Base-by-base conservation (phyloP, 2,888 invertebrate species). In the Callinectes sapidus region DNA sequence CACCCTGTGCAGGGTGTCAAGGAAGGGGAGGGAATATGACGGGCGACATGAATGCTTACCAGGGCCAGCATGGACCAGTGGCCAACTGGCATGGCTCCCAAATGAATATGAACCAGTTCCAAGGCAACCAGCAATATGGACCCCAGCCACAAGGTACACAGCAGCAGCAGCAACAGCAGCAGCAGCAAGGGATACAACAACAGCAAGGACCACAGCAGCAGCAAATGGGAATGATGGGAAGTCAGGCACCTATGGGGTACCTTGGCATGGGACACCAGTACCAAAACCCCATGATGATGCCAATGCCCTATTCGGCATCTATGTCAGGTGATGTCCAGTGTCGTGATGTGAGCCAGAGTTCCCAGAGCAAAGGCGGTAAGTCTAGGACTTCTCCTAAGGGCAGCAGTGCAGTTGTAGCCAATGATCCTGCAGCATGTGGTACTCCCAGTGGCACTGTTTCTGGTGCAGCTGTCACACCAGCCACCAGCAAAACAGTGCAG, bases 281-380 rank as follows among this genome's bases (percentile, higher is more conserved):
- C 55, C 93, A 89, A 48, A 89, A 86, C 42, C 89, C 81, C 54
- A 87, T 94, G 94, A 95, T 95, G 90, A 92, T 92, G 91, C 90
- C 91, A 85, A 89, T 90, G 81, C 48, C 89, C 13, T 93, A 94
- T 55, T 93, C 92, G 16, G 89, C 77, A n/a, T 54, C 91, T 10
- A 81, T 91, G 61, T 92, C 90, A 32, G 91, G 94, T 71, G 94
- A 97, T 92, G 97, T 97, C 0, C 97, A 97, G 95, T 97, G 97
- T 92, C 96, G 97, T 95, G 97, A 97, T 94, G 97, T 97, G 94
- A 97, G 97, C 87, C 97, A 97, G 95, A 97, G 97, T 0, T 96
- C 93, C 35, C 92, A 94, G 89, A 89, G 94, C 90, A 93, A 92
- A 90, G 88, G 87, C 35, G 90, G 88, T 18, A 93, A 91, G 61